Evolutionary conservation across 2,888 invertebrate genomes (phyloP).

Genomic region (Aphodius granarius): DNA sequence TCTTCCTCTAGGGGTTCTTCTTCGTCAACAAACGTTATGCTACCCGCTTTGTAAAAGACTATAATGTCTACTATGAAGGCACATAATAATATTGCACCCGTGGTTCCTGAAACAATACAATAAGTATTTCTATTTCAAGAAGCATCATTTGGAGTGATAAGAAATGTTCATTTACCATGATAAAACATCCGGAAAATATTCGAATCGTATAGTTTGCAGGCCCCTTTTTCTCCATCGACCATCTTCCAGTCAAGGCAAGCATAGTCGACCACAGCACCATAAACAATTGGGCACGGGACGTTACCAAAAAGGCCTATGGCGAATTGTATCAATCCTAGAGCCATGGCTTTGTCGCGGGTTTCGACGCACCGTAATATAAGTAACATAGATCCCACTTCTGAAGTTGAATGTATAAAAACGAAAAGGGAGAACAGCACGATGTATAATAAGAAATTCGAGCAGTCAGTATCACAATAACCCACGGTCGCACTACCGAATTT

Average conservation of each 20-base stretch:
- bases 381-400: slow-evolving; percentile 89
- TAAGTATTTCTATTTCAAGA: background rate
- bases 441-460: slow-evolving; percentile 79
- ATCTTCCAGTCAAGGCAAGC: slow-evolving; percentile 87
- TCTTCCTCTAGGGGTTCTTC: slow-evolving; percentile 56
- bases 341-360: slow-evolving; percentile 92
- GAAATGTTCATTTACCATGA: slow-evolving; percentile 64
- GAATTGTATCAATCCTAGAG: slow-evolving; percentile 89
- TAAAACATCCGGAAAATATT: slow-evolving; percentile 82
- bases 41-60: slow-evolving; percentile 87
- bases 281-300: slow-evolving; percentile 93
- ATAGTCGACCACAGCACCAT: slow-evolving; percentile 90
- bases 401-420: slow-evolving; percentile 90
- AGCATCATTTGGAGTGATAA: background rate
- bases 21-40: slow-evolving; percentile 70
- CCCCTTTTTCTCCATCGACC: slow-evolving; percentile 78
- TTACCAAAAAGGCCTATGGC: slow-evolving; percentile 92
- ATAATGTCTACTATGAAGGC: slow-evolving; percentile 88
- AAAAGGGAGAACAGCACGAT: slow-evolving; percentile 81
- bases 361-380: slow-evolving; percentile 89
- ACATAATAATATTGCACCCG: slow-evolving; percentile 80
- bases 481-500: slow-evolving; percentile 63
- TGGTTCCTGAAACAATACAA: slow-evolving; percentile 66
- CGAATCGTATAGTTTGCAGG: slow-evolving; percentile 86
- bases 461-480: slow-evolving; percentile 81